Conservation (phyloP, 2,888 invertebrate genomes). For the Salticus scenicus region DNA sequence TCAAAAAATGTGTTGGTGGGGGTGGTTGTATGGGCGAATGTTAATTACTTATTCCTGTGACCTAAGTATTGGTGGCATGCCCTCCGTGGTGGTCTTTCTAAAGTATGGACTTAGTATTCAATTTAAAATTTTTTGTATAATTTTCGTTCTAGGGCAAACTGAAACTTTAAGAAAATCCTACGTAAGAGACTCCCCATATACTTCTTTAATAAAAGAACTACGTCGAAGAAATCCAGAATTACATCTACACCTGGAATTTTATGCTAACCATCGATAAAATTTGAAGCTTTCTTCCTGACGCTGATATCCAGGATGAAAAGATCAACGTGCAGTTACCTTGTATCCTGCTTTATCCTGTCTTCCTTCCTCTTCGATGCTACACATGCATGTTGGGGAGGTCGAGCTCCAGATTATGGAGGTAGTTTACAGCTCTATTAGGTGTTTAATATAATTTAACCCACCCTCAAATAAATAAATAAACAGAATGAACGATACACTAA, state of each 20-base stretch:
- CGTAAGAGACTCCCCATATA: not conserved
- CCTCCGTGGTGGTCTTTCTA: no score
- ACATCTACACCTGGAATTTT: not conserved
- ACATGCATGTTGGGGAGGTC: constrained; percentile 30
- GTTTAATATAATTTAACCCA: not conserved
- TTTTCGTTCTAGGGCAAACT: no score
- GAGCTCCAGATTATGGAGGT: constrained; percentile 33
- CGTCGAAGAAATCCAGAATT: not conserved
- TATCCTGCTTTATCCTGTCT: not conserved
- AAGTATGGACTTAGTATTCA: no score
- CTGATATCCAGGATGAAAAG: constrained; percentile 22
- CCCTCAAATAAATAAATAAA: not conserved
- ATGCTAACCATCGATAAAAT: not conserved
- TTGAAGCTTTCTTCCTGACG: not conserved
- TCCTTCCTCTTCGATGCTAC: not conserved
- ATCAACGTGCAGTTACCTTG: not conserved
- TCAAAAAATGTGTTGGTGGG: no score
- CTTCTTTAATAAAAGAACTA: not conserved
- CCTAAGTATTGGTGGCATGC: no score
- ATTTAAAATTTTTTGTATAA: no score
- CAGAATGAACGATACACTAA: no score
- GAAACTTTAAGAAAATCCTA: not conserved
- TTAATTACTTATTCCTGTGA: no score
- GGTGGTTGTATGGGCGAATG: no score
- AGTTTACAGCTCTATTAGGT: not conserved